These are phyloP conservation scores for Zelostemma sp. DNA, from an alignment of 1,140 invertebrate species.

Conservation along the genomic window DNA sequence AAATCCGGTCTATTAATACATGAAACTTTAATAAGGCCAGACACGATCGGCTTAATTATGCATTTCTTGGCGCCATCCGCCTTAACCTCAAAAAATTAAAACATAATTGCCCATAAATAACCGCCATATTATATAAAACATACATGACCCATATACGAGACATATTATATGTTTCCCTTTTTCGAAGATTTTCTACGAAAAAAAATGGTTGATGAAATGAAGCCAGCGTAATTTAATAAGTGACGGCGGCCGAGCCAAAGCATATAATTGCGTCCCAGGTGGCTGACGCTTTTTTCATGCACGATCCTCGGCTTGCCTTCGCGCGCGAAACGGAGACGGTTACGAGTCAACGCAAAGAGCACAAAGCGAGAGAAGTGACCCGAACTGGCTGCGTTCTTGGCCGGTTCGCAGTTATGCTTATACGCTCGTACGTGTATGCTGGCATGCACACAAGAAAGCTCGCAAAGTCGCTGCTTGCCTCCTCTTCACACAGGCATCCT, in stretches of 20 bases:
- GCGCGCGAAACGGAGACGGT: background rate
- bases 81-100: no score
- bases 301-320: background rate
- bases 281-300: background rate
- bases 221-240: background rate
- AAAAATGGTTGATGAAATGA: background rate
- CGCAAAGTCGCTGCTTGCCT: conserved; percentile 2
- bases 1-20: conserved; percentile 2
- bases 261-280: conserved; percentile 1
- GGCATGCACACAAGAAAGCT: background rate
- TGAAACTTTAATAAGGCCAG: background rate
- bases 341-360: conserved; percentile 3
- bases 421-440: background rate
- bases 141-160: no score
- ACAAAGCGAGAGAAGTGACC: conserved; percentile 8
- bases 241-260: background rate
- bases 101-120: no score
- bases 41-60: background rate
- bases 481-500: conserved; percentile 1
- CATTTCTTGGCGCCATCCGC: background rate
- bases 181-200: no score
- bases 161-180: no score
- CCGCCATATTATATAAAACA: no score
- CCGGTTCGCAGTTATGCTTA: conserved; percentile 1
- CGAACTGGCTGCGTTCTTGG: conserved; percentile 8